Evolutionary conservation across 1,140 invertebrate species (phyloP).

Genomic region (Atta cephalotes): DNA sequence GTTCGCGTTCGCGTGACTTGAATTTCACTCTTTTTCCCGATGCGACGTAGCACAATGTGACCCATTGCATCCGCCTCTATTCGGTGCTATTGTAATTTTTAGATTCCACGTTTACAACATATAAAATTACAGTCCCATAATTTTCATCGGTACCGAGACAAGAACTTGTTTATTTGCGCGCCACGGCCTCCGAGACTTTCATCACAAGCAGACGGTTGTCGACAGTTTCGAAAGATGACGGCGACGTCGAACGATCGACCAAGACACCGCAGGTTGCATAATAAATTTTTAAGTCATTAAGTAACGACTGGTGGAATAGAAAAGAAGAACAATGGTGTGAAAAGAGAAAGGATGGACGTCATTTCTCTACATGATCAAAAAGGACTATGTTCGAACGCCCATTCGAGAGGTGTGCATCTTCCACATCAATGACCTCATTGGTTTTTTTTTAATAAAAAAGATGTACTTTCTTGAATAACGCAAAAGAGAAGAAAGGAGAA

Average conservation of each 20-base stretch:
- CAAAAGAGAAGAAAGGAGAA: constrained; percentile 19
- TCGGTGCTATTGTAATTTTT: background rate
- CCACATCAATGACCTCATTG: constrained; percentile 74
- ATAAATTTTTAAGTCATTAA: constrained; percentile 58
- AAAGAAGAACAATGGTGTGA: constrained; percentile 6
- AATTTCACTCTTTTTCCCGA: constrained; percentile 40
- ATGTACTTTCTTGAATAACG: constrained; percentile 52
- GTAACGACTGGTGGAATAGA: background rate
- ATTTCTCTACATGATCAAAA: constrained; percentile 70
- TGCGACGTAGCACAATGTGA: background rate
- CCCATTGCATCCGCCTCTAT: background rate
- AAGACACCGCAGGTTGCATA: constrained; percentile 54
- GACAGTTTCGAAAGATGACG: constrained; percentile 1
- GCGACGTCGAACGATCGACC: constrained; percentile 24
- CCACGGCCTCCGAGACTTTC: constrained; percentile 25
- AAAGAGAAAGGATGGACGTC: constrained; percentile 52
- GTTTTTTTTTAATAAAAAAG: constrained; percentile 37
- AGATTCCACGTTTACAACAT: background rate
- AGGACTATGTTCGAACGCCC: constrained; percentile 66
- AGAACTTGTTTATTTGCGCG: constrained; percentile 15
- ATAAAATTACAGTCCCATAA: background rate
- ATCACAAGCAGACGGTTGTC: background rate
- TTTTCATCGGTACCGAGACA: background rate
- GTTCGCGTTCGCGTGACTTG: constrained; percentile 51
- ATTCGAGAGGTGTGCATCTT: constrained; percentile 67